Evolutionary conservation across 2,797 vertebrate genomes (phyloP), one percentile per base, ranked within the genome.

Genomic region (Phoxinus dragarum): DNA sequence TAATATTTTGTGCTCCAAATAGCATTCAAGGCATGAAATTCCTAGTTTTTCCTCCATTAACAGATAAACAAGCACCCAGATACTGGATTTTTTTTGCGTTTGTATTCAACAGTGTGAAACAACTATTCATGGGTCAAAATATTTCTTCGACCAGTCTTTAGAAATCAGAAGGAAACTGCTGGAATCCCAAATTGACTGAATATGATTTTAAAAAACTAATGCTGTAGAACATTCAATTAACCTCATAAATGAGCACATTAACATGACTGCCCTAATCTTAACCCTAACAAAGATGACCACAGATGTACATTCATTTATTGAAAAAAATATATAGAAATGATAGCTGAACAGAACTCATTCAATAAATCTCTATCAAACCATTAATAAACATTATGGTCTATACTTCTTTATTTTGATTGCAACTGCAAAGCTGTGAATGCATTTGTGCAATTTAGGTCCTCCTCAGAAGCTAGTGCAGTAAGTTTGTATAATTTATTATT

Each of bases 161-260:
- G 31, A 74, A 52, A 74, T 34, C 16, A 21, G 23, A 56, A 76
- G 6, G 0, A 74, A 52, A 76, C 49, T 23, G 2, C 8, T 36
- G 72, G 27, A 74, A 75, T 23, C 2, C 31, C 34, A 54, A 54
- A 75, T 14, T 54, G 74, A 6, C 11, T 16, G 34, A 76, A 76
- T 73, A 49, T 56, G 21, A 56, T 76, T 52, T 1, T 40, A 21
- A 36, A 76, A 54, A 76, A n/a, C n/a, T 5, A 40, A 76, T 16
- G 34, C 6, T 14, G 52, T 56, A 56, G 56, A 76, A 76, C 52
- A 23, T 76, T 52, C 34, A 76, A 76, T 76, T 59, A 76, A 40
- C 21, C 52, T 76, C 12, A 76, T 38, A 59, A 40, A 40, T 76
- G 74, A 59, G 54, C 34, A 59, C 52, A 76, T 76, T 76, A 40